Conservation (phyloP, 1,140 invertebrate genomes). For the Macrotrachela quadricornifera region DNA sequence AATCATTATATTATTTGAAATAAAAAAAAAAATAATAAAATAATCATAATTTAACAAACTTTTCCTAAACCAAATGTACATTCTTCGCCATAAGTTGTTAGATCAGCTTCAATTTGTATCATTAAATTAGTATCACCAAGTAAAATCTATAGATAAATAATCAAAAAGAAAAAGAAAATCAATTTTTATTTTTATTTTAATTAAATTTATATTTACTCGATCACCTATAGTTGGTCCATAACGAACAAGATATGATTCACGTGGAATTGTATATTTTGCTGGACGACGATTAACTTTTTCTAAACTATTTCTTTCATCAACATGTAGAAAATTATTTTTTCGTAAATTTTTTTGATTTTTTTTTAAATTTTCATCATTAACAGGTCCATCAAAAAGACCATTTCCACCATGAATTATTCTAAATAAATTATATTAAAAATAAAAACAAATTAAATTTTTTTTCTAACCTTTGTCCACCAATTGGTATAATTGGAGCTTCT, state of each 20-base stretch:
- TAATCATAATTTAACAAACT: slow-evolving; percentile 15
- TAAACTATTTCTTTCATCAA: slow-evolving; percentile 9
- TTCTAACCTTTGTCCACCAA: slow-evolving; percentile 24
- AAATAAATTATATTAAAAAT: neutral
- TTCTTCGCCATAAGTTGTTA: slow-evolving; percentile 26
- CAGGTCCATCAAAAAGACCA: slow-evolving; percentile 20
- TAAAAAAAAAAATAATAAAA: neutral
- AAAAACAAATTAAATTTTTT: slow-evolving; percentile 7
- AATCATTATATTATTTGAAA: neutral
- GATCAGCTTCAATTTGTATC: slow-evolving; percentile 27
- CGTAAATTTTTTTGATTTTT: slow-evolving; percentile 16
- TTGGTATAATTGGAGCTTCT: slow-evolving; percentile 20
- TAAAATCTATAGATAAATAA: slow-evolving; percentile 13
- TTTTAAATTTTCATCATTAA: slow-evolving; percentile 12
- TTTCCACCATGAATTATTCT: slow-evolving; percentile 27
- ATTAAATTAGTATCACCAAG: slow-evolving; percentile 25
- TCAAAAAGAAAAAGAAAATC: neutral
- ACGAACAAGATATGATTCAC: slow-evolving; percentile 16
- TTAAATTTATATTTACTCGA: slow-evolving; percentile 16
- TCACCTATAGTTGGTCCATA: slow-evolving; percentile 27
- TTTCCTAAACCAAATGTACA: slow-evolving; percentile 30
- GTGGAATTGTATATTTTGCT: slow-evolving; percentile 4
- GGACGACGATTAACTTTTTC: neutral
- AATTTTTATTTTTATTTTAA: neutral
- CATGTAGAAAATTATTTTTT: slow-evolving; percentile 10